These are phyloP conservation scores for Microcebus ravelobensis DNA, from an alignment of 2,113 vertebrate species.

Conservation along the genomic window DNA sequence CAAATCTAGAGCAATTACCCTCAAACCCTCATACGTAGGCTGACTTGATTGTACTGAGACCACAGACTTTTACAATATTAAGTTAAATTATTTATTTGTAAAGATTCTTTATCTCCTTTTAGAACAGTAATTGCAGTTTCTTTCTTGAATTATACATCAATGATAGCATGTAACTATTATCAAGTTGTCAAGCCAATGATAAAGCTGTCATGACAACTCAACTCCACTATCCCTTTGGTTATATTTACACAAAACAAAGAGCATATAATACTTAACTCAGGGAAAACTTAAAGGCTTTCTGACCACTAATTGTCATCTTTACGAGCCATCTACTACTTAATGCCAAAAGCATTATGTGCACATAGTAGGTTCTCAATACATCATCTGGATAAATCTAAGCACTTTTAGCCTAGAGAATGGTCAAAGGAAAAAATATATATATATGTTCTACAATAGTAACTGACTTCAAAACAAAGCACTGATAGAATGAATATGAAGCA, in stretches of 20 bases:
- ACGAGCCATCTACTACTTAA: background rate
- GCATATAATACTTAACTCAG: background rate
- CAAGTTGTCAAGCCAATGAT: background rate
- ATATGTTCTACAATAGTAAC: background rate
- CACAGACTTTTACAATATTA: background rate
- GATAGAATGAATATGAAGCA: background rate
- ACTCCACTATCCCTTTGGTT: background rate
- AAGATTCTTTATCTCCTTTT: conserved; percentile 16
- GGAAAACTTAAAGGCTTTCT: background rate
- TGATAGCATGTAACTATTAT: background rate
- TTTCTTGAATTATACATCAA: background rate
- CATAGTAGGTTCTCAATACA: background rate
- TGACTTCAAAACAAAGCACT: conserved; percentile 33
- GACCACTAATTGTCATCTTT: background rate
- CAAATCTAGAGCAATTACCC: conserved; percentile 1
- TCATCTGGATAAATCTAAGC: background rate
- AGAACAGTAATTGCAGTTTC: conserved; percentile 3
- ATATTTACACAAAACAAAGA: conserved; percentile 17
- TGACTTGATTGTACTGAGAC: background rate
- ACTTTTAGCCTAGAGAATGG: background rate
- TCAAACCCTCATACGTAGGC: background rate
- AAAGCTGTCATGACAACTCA: background rate
- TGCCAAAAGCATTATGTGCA: background rate
- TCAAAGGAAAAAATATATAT: background rate
- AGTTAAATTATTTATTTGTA: background rate